Conservation (phyloP, 2,113 vertebrate species). For the Gallinago media region DNA sequence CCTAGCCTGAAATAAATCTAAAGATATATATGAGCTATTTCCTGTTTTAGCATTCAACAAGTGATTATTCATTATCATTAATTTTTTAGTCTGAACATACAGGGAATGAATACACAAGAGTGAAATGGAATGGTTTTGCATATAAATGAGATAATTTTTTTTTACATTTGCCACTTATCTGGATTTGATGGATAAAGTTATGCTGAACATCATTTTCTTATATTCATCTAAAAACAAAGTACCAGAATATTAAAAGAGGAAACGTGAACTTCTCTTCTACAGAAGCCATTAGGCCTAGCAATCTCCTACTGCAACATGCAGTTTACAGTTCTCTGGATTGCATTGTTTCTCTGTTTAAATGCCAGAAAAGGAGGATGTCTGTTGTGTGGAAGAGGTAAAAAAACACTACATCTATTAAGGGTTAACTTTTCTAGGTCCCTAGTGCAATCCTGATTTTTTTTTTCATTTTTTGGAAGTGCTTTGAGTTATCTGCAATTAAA, state of each 20-base stretch:
- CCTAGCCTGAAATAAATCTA: neutral
- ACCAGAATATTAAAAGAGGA: neutral
- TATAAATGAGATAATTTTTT: neutral
- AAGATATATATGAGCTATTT: neutral
- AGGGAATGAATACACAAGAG: neutral
- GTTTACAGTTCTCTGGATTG: neutral
- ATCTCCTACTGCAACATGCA: neutral
- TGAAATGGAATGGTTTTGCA: neutral
- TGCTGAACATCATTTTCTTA: neutral
- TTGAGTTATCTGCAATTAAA: neutral
- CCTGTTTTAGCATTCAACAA: neutral
- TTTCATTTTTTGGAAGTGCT: neutral
- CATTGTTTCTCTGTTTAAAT: neutral
- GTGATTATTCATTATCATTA: neutral
- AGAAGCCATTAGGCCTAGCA: neutral
- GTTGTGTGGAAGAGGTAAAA: neutral
- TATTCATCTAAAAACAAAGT: neutral
- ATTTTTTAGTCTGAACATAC: neutral
- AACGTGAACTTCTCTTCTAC: rapidly evolving
- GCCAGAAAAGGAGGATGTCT: neutral
- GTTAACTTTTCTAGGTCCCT: neutral
- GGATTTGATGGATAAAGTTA: neutral
- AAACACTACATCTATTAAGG: neutral
- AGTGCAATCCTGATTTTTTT: neutral
- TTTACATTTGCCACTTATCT: neutral